Evolutionary conservation across 2,113 vertebrate species (phyloP).

Genomic region (Ictalurus punctatus): DNA sequence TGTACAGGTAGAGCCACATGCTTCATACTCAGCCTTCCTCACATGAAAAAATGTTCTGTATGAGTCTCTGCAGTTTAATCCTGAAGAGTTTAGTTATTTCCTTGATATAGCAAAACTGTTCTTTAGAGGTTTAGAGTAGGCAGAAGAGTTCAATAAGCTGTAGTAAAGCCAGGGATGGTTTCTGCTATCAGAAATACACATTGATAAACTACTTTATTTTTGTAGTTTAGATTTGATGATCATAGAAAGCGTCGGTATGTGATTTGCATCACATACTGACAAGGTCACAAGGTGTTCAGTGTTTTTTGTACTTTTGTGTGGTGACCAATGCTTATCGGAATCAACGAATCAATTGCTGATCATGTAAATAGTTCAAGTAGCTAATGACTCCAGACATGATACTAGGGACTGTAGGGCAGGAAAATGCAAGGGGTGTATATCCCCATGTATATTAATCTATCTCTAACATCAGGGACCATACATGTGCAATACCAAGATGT

Average conservation of each 20-base stretch:
- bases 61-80: neutral
- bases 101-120: neutral
- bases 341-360: neutral
- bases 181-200: neutral
- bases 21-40: neutral
- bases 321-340: neutral
- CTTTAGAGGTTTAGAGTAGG: neutral
- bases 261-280: neutral
- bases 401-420: neutral
- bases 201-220: neutral
- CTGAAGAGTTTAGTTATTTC: neutral
- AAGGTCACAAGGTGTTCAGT: neutral
- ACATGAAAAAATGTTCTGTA: neutral
- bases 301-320: neutral
- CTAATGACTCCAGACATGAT: neutral
- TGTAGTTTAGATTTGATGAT: neutral
- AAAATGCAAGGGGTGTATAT: neutral
- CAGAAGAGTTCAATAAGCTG: neutral
- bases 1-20: constrained; percentile 80
- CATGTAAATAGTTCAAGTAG: neutral
- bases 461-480: neutral
- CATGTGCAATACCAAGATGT: neutral
- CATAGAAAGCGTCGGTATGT: neutral
- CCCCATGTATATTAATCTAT: neutral
- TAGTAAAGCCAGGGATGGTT: neutral